Percentiles rank a stretch among this genome's conserved stretches.
These are phyloP conservation scores for Netelia fuscicornis DNA, from an alignment of 2,888 invertebrate genomes.

Conservation along the genomic window DNA sequence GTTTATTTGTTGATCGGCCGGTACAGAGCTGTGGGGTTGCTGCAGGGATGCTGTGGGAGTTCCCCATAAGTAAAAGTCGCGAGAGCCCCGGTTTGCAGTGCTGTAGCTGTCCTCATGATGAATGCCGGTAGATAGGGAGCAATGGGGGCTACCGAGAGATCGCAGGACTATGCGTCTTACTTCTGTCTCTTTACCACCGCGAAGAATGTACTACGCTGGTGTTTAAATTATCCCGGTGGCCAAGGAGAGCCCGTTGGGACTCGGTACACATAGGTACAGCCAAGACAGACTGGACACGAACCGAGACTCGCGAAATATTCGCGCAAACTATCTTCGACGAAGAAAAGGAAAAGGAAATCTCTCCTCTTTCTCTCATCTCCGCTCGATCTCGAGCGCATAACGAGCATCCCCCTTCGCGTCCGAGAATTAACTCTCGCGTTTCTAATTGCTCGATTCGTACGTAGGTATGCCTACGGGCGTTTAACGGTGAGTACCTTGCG, in stretches of 20 bases:
- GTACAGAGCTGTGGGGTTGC: not conserved
- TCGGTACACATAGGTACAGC: too few species aligned
- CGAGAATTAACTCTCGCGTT: conserved; percentile 38
- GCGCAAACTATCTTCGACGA: conserved; percentile 14
- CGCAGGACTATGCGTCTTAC: conserved; percentile 78
- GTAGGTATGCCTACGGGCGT: conserved; percentile 1
- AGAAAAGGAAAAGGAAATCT: conserved; percentile 21
- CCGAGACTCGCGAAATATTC: conserved; percentile 28
- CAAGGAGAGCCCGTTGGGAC: conserved; percentile 2
- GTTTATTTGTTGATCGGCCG: not conserved
- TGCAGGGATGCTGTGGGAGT: conserved; percentile 60
- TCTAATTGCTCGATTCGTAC: conserved; percentile 51
- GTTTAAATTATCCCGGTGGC: conserved; percentile 62
- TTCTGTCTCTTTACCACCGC: conserved; percentile 77
- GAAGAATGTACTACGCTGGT: conserved; percentile 68
- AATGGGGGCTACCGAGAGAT: conserved; percentile 73
- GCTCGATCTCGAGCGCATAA: conserved; percentile 29
- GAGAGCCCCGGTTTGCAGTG: conserved; percentile 55
- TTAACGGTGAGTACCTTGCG: not conserved
- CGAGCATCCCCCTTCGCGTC: conserved; percentile 29
- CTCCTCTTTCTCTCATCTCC: conserved; percentile 16
- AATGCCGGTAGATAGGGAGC: conserved; percentile 80
- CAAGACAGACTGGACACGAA: not conserved
- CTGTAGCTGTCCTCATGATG: conserved; percentile 81
- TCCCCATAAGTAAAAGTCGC: conserved; percentile 29